These are phyloP conservation scores for Eretmocerus hayati DNA, from an alignment of 2,888 invertebrate species.

Conservation along the genomic window DNA sequence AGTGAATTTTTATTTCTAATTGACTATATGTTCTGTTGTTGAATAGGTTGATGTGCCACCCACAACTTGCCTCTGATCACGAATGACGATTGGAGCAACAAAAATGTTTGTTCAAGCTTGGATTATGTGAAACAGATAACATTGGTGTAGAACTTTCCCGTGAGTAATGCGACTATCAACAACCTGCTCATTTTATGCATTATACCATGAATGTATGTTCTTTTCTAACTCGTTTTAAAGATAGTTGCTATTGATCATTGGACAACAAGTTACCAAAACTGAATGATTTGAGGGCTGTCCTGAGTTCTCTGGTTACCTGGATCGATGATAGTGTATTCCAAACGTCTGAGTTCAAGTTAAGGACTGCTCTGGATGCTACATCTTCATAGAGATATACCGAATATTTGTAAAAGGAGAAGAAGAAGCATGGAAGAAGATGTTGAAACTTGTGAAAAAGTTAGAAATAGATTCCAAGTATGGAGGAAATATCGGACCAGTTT, in stretches of 20 bases:
- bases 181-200: no score
- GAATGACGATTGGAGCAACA: conserved; percentile 63
- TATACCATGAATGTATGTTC: no score
- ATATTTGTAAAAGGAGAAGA: conserved; percentile 53
- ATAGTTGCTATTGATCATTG: conserved; percentile 63
- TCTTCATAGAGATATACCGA: no score
- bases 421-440: conserved; percentile 59
- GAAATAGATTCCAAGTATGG: conserved; percentile 47
- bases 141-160: conserved; percentile 58
- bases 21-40: no score
- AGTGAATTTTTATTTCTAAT: no score
- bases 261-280: conserved; percentile 63
- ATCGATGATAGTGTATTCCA: conserved; percentile 47
- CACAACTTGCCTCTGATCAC: conserved; percentile 51
- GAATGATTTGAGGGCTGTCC: conserved; percentile 54
- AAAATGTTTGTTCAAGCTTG: conserved; percentile 58
- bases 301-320: conserved; percentile 55
- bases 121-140: conserved; percentile 56
- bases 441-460: conserved; percentile 51
- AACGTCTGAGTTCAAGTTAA: conserved; percentile 43
- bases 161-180: no score
- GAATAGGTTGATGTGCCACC: conserved; percentile 53
- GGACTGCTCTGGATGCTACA: conserved; percentile 54
- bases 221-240: conserved; percentile 54
- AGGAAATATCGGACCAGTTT: conserved; percentile 56